Percentiles rank a stretch among this genome's conserved stretches.
phyloP scores from a whole-genome alignment of 1,140 invertebrate species.

The Thaumatotibia leucotreta region DNA sequence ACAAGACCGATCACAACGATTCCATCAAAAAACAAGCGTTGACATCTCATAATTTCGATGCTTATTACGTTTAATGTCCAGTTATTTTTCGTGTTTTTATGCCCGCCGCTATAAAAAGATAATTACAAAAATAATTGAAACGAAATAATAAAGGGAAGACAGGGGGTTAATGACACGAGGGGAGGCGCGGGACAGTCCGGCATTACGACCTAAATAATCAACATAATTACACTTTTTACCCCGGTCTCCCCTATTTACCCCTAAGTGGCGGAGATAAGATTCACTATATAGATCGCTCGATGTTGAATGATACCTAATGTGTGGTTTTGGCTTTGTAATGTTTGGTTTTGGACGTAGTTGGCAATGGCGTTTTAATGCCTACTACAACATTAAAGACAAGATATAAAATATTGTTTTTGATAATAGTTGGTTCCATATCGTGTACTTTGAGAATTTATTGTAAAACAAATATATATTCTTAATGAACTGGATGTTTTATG shows the following conservation, averaged over 20 bases:
- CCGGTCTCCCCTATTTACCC: constrained; percentile 54
- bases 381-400: too few relatives aligned
- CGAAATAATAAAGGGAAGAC: constrained; percentile 70
- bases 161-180: constrained; percentile 54
- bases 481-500: background rate
- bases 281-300: constrained; percentile 45
- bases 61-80: constrained; percentile 72
- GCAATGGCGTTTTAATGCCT: too few relatives aligned
- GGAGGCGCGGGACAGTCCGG: constrained; percentile 60
- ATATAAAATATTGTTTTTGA: constrained; percentile 12
- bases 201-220: constrained; percentile 76
- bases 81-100: constrained; percentile 75
- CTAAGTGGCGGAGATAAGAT: constrained; percentile 60
- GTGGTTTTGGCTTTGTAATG: constrained; percentile 17
- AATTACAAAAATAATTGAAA: constrained; percentile 77
- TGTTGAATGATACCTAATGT: constrained; percentile 26
- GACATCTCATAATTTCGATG: constrained; percentile 69
- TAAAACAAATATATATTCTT: background rate
- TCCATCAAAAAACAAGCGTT: constrained; percentile 24
- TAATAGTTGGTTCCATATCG: background rate
- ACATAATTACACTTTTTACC: constrained; percentile 76
- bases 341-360: too few relatives aligned
- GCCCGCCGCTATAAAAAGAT: constrained; percentile 73
- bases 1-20: background rate
- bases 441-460: background rate